A percentile compares a stretch with the other conserved stretches of the same genome.
Evolutionary conservation across 2,888 invertebrate genomes (phyloP).

Genomic region (Heliconius sara): DNA sequence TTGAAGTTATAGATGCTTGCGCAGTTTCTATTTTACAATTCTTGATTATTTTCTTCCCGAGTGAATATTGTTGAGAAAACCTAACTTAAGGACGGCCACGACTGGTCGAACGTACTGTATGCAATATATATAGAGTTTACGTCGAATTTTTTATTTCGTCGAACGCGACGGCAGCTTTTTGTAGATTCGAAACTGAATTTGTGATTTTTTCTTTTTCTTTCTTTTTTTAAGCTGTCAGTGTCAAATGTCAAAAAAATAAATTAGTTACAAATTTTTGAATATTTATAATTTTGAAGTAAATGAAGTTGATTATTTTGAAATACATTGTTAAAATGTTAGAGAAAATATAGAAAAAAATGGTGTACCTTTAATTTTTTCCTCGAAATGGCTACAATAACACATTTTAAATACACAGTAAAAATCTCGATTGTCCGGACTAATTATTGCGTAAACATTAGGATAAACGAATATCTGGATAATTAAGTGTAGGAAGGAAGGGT

Average conservation of each 20-base stretch:
- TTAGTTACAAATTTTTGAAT: neutral
- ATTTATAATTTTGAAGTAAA: neutral
- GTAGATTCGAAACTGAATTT: neutral
- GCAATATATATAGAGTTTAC: neutral
- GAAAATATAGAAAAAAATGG: too few relatives aligned
- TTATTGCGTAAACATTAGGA: neutral
- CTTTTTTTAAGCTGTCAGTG: neutral
- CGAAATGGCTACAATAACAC: too few relatives aligned
- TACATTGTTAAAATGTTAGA: too few relatives aligned
- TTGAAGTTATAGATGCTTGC: too few relatives aligned
- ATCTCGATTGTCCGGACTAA: too few relatives aligned
- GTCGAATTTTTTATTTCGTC: neutral
- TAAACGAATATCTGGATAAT: neutral
- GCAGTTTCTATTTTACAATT: neutral
- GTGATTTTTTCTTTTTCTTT: neutral
- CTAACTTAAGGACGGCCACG: too few relatives aligned
- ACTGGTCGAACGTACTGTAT: too few relatives aligned
- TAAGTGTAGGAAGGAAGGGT: neutral
- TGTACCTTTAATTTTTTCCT: too few relatives aligned
- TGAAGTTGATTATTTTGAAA: neutral
- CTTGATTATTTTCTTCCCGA: too few relatives aligned
- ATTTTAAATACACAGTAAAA: too few relatives aligned
- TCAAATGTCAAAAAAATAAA: neutral
- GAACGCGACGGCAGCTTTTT: conserved; percentile 14
- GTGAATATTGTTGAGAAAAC: too few relatives aligned